Conservation (phyloP, 2,797 vertebrate genomes). For the Acrossocheilus fasciatus region DNA sequence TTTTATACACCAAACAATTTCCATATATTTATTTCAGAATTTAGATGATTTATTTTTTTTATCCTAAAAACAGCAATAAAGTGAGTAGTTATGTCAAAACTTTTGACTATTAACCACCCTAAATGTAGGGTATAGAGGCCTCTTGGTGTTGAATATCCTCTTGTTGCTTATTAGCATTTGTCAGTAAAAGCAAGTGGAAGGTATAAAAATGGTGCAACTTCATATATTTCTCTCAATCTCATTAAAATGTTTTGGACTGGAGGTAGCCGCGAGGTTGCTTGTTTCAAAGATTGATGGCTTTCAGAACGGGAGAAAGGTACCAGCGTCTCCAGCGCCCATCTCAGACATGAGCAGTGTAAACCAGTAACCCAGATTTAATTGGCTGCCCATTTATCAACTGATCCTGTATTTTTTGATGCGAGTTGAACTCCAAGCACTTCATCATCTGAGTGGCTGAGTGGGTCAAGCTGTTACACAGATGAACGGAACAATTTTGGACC, state of each 20-base stretch:
- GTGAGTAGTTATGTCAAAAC: background rate
- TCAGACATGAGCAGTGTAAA: conserved; percentile 72
- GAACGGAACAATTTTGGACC: conserved; percentile 49
- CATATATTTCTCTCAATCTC: background rate
- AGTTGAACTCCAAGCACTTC: conserved; percentile 67
- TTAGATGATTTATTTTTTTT: background rate
- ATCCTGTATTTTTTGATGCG: conserved; percentile 70
- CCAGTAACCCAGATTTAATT: conserved; percentile 86
- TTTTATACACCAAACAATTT: background rate
- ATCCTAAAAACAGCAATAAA: background rate
- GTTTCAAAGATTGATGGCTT: conserved; percentile 74
- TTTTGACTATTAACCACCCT: background rate
- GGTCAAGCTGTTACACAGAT: conserved; percentile 50
- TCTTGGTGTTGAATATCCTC: background rate
- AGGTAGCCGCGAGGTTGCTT: background rate
- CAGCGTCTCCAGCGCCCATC: conserved; percentile 71
- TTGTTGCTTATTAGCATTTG: background rate
- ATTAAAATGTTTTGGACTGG: background rate
- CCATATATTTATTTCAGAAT: background rate
- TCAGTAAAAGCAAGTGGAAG: background rate
- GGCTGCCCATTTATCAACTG: conserved; percentile 78
- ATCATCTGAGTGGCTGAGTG: conserved; percentile 57
- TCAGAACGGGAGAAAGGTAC: conserved; percentile 75
- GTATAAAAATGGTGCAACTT: background rate
- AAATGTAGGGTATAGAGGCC: background rate